Evolutionary conservation across 2,888 invertebrate species (phyloP).

Genomic region (Druceiella hillmani): DNA sequence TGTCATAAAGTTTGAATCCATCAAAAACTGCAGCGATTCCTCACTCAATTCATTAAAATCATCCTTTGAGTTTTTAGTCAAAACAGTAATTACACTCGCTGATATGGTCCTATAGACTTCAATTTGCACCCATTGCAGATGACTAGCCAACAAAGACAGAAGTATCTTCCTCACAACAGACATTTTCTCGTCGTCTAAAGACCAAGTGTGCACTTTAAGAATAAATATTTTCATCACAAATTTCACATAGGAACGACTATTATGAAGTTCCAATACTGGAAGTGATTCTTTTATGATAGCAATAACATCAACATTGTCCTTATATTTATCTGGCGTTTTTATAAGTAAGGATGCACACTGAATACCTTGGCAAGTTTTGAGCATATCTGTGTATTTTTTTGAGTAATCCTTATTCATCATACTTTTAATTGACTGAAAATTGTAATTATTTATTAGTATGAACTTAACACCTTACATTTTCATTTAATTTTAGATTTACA

Average conservation of each 20-base stretch:
- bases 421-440: constrained; percentile 34
- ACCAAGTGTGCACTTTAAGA: constrained; percentile 32
- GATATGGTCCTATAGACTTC: constrained; percentile 52
- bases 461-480: too few relatives aligned
- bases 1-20: constrained; percentile 52
- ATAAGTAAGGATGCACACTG: constrained; percentile 37
- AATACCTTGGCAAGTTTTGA: constrained; percentile 36
- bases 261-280: constrained; percentile 54
- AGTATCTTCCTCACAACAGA: constrained; percentile 38
- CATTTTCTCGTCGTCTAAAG: constrained; percentile 37
- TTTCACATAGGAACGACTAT: constrained; percentile 48
- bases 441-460: too few relatives aligned
- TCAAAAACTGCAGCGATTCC: constrained; percentile 48
- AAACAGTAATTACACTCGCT: constrained; percentile 45
- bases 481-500: too few relatives aligned
- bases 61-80: constrained; percentile 47
- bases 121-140: constrained; percentile 45
- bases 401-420: constrained; percentile 39
- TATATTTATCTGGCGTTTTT: constrained; percentile 19
- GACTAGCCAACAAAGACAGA: constrained; percentile 53
- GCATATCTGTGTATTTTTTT: constrained; percentile 37
- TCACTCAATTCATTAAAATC: constrained; percentile 35
- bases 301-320: too few relatives aligned
- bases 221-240: constrained; percentile 39
- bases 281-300: constrained; percentile 48